Base-by-base conservation (phyloP, 2,888 invertebrate genomes). In the Coelopa pilipes region DNA sequence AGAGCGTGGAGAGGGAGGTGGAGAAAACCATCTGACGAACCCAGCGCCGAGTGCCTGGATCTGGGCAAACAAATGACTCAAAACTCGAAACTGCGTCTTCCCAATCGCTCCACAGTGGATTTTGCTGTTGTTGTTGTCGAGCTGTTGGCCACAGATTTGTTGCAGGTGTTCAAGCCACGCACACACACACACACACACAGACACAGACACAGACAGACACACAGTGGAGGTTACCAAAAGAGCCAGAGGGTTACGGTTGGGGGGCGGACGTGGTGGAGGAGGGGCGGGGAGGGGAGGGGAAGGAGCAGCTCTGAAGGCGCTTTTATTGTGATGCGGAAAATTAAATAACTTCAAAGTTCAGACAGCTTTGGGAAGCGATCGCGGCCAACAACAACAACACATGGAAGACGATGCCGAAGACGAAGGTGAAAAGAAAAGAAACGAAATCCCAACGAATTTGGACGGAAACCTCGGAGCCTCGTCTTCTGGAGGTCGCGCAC, bases 271-370 rank as follows among this genome's bases (percentile, higher is more conserved):
- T 12, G 45, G 17, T 17, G 46, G 45, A 46, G 65, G 46, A 46
- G 45, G 12, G 46, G 46, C 34, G 19, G 45, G 17, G 46, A 65
- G 45, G 46, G 65, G 46, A 46, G 45, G 12, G 46, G 46, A 66
- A 34, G 34, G 15, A 62, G 34, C 62, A 62, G 34, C 62, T 62
- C 11, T 62, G 34, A 34, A 15, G 45, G n/a, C 62, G 62, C 59
- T 59, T 59, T 69, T 59, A 45, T 69, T 59, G 17, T 59, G 69
- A 69, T 69, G 69, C 59, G 69, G 69, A 69, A 69, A 69, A 69
- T 69, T 55, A 69, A 69, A 69, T 57, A 59, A 69, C 69, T 59
- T 69, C 69, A 69, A 69, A 69, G 59, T 69, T 69, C 57, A 69
- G 57, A 47, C 57, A 59, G 68, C 17, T 21, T 19, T 17, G 19